Base-by-base conservation (phyloP, 1,140 invertebrate genomes). In the Musca domestica region DNA sequence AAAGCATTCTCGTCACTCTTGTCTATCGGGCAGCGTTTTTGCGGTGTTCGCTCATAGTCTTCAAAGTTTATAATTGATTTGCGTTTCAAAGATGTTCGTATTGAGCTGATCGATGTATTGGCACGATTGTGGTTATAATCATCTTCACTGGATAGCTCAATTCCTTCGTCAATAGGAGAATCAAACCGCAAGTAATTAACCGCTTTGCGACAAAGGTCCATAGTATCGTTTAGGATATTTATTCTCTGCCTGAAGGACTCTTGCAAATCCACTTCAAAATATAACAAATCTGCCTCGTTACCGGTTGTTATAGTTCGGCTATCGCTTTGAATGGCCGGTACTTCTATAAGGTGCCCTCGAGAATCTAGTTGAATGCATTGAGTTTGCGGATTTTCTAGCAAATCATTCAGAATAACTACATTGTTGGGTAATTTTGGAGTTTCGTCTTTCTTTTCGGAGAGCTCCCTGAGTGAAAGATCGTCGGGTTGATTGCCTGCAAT, bases 391-490 rank as follows among this genome's bases (percentile, higher is more conserved):
- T 80, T 74, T 41, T 76, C 71, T 10, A 80, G 65, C 12, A 78
- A 70, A 63, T 80, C 76, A 34, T 72, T 76, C 2, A 80, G 71
- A 46, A 72, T 70, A 0, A 80, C 64, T 2, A 80, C 73, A 64
- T 67, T 67, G 34, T 64, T 68, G 1, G 17, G 15, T 64, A 22
- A 3, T 30, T 20, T 34, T 23, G 15, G 30, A 19, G 15, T 2
- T 9, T 30, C 1, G 15, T 58, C 54, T 30, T 30, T 9, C 27
- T 30, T n/a, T n/a, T 9, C 27, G 27, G 27, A 9, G 9, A 30
- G 27, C 3, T 30, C 27, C 27, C 9, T 3, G 3, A 9, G 27
- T 30, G 9, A 30, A 30, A 4, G 6, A 41, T 41, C 34, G 2
- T 5, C 23, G 4, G 19, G 14, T 15, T 30, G n/a, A 3, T 6